Evolutionary conservation across 2,113 vertebrate species (phyloP), one percentile per base, ranked within the genome.

Genomic region (Ariopsis seemanni): DNA sequence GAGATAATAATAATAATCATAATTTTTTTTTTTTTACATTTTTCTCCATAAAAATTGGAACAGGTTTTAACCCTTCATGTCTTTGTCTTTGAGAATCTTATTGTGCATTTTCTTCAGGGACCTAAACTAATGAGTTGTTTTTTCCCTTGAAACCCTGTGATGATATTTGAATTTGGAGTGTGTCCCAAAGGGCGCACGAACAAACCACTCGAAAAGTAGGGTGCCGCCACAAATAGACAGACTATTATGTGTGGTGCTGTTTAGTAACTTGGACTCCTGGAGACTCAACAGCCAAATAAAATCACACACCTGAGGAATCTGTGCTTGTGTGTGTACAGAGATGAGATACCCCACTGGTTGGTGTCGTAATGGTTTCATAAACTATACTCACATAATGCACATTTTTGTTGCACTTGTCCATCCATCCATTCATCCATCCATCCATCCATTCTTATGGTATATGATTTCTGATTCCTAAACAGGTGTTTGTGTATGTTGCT

Each of bases 51-150:
- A 74, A n/a, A 58, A 11, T 55, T 15, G 20, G 42, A 55, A 55
- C 14, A 67, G 34, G 22, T 52, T 50, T 18, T n/a, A 83, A 53
- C 27, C 18, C 4, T 30, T n/a, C 15, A 65, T 65, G 27, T 57
- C 42, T 85, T 78, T 65, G 74, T 69, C 55, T 75, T 79, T 77
- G 25, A 15, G 84, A 65, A 86, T 79, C 58, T 17, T n/a, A 79
- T 79, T 78, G 48, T 55, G 53, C 18, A 25, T 67, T 80, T 80
- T 17, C 62, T 14, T 14, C 62, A 30, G n/a, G 48, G 62, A 62
- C 30, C 62, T 42, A 50, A 63, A 34, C 42, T 80, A 86, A 80
- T 86, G 50, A 69, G 77, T 5, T 79, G 55, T 81, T 34, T 55
- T 4, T 50, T 52, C 10, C 67, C 42, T 75, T 22, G 69, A 25